Conservation (phyloP, 1,140 invertebrate species). For the Drosophila yakuba region DNA sequence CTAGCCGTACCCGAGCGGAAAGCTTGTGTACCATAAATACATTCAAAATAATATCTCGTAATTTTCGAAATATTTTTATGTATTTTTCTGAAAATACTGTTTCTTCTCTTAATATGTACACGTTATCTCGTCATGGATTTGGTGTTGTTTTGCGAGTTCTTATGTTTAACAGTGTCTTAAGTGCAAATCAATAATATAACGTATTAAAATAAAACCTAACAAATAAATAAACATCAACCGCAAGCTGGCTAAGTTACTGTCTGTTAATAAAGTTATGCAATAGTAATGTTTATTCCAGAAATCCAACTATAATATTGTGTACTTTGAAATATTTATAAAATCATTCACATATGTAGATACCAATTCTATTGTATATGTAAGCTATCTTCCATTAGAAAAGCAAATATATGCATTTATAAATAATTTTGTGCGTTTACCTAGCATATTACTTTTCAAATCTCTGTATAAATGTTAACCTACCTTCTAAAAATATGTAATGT, state of each 20-base stretch:
- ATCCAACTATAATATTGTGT: neutral
- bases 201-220: neutral
- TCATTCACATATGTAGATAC: neutral
- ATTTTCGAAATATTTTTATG: constrained; percentile 41
- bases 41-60: constrained; percentile 48
- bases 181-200: neutral
- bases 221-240: too few relatives aligned
- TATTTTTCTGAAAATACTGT: constrained; percentile 27
- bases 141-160: constrained; percentile 34
- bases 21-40: constrained; percentile 19
- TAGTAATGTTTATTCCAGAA: neutral
- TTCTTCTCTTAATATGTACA: constrained; percentile 40
- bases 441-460: neutral
- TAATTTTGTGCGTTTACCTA: constrained; percentile 12
- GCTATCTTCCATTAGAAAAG: neutral
- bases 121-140: constrained; percentile 39
- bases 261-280: too few relatives aligned
- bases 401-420: constrained; percentile 22
- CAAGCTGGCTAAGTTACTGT: too few relatives aligned
- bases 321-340: neutral
- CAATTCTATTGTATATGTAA: neutral
- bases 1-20: constrained; percentile 1
- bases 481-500: neutral
- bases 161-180: constrained; percentile 32
- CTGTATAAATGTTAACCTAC: too few relatives aligned